Base-by-base conservation (phyloP, 2,888 invertebrate genomes). In the Elegia similella region DNA sequence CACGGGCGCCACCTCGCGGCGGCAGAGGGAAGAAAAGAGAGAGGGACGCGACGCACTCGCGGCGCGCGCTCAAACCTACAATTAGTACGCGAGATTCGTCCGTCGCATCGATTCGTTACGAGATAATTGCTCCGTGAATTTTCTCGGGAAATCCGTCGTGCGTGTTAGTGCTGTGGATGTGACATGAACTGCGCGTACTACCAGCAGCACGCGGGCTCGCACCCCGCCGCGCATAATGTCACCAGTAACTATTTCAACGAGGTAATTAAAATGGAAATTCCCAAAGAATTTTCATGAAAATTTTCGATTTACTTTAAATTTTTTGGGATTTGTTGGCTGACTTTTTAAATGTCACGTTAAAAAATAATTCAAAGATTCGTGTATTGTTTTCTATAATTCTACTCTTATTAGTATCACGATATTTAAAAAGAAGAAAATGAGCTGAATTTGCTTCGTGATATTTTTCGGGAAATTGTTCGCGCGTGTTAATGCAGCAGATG, bases 61-160 rank as follows among this genome's bases (percentile, higher is more conserved):
- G 59, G 72, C 80, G 71, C 79, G 75, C 82, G 90, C 86, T 90
- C 50, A 50, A 50, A 50, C 50, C 91, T 86, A 79, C 91, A 91
- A 91, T 91, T 91, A 91, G 90, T 90, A 85, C 85, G 81, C 87
- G 84, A 90, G 89, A 88, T 91, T 87, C 90, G 86, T 84, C 83
- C 89, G 90, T 79, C 84, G 88, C 88, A 90, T 89, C 90, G 86
- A 88, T 89, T 89, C 90, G 90, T 90, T 82, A 88, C 87, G 82
- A 80, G 82, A 84, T 89, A 90, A 89, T 88, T 88, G 86, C 82
- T 84, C 85, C 80, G 80, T 73, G 69, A 72, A 76, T 86, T 86
- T 81, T 76, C 74, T 48, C 72, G 70, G 72, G 68, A 62, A 63
- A 68, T 72, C 70, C 77, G 70, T 74, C 72, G 73, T 80, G 85